Evolutionary conservation across 2,888 invertebrate species (phyloP).

Genomic region (Fragum sueziense): DNA sequence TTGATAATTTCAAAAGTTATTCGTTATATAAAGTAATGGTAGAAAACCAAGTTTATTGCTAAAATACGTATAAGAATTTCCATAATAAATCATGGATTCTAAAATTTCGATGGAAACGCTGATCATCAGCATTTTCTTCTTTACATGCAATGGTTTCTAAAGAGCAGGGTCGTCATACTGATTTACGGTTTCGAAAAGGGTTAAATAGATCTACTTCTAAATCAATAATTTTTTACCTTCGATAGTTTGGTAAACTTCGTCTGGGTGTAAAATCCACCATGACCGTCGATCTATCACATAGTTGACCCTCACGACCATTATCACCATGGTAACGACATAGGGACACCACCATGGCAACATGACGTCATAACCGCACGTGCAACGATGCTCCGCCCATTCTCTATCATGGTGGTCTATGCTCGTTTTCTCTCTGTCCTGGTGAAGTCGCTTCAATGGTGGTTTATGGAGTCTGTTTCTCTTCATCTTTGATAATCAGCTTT

Average conservation of each 20-base stretch:
- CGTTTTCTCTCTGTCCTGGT: neutral
- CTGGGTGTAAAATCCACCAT: slow-evolving; percentile 50
- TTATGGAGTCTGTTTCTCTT: neutral
- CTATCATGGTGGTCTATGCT: neutral
- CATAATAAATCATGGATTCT: no score
- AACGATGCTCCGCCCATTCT: neutral
- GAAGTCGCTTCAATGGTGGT: neutral
- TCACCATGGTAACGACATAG: slow-evolving; percentile 63
- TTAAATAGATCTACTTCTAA: no score
- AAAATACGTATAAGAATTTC: no score
- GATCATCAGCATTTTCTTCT: no score
- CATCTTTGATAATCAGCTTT: no score
- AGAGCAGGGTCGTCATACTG: no score
- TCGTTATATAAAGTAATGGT: no score
- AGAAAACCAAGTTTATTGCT: no score
- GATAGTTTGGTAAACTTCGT: slow-evolving; percentile 41
- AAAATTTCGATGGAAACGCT: no score
- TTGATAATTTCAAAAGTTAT: no score
- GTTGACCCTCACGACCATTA: slow-evolving; percentile 56
- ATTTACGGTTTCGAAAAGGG: no score
- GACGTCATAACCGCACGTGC: slow-evolving; percentile 31
- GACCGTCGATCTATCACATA: slow-evolving; percentile 30
- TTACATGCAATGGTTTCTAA: no score
- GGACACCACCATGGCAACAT: slow-evolving; percentile 57
- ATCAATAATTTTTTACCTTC: slow-evolving; percentile 45